phyloP scores from a whole-genome alignment of 2,113 vertebrate genomes.

The Solea senegalensis region DNA sequence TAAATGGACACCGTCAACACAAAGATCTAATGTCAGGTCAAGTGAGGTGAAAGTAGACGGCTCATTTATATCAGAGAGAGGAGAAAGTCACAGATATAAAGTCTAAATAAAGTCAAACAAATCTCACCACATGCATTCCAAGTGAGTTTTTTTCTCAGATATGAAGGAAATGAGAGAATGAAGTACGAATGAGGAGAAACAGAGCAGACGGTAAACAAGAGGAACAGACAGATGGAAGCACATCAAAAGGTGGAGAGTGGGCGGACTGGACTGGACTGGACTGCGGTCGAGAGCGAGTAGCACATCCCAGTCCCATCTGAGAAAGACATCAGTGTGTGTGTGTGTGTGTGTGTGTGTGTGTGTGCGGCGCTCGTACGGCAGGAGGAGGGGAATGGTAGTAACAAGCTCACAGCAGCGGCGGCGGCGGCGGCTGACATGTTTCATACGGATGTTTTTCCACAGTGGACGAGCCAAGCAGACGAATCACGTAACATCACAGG shows the following conservation, averaged over 20 bases:
- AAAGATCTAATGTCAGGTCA: not conserved
- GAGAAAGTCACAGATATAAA: not conserved
- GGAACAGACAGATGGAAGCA: constrained; percentile 24
- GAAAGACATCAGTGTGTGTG: constrained; percentile 67
- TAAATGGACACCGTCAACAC: too few relatives aligned
- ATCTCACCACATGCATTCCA: not conserved
- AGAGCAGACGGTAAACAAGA: constrained; percentile 20
- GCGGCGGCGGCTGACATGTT: constrained; percentile 63
- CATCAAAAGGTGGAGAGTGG: constrained; percentile 25
- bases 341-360: too few relatives aligned
- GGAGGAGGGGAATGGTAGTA: constrained; percentile 43
- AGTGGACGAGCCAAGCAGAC: constrained; percentile 46
- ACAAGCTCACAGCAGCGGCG: constrained; percentile 25
- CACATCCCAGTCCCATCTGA: constrained; percentile 58
- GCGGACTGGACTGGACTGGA: not conserved
- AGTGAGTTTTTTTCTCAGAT: not conserved
- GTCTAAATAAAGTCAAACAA: too few relatives aligned
- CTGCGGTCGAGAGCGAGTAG: constrained; percentile 44
- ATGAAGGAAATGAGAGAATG: not conserved
- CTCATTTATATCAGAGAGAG: not conserved
- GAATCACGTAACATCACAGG: constrained; percentile 41
- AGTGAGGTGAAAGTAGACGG: not conserved
- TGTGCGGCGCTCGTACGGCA: constrained; percentile 35
- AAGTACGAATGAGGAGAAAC: constrained; percentile 1
- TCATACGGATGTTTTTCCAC: constrained; percentile 62